Evolutionary conservation across 2,113 vertebrate species (phyloP), one percentile per base, ranked within the genome.

Genomic region (Piaya cayana): DNA sequence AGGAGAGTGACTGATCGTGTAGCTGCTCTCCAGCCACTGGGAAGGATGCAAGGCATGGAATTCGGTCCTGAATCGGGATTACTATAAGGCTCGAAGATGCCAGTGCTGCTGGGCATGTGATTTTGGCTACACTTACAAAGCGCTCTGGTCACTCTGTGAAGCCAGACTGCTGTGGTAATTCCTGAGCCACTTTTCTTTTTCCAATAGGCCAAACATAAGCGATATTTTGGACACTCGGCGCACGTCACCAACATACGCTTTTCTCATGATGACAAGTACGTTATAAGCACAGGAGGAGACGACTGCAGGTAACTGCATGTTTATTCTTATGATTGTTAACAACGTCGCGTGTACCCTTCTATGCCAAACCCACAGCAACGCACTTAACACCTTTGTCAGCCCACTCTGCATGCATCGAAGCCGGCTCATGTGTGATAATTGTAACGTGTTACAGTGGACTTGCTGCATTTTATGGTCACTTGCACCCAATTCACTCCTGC

Each of bases 231-330:
- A 26, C 99, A 99, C 96, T 99, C 99, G 0, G 99, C 99, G 23
- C 99, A 99, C 0, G 99, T 99, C 96, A 99, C 99, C 60, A 99
- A 99, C 97, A 98, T 99, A 30, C 98, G 99, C 39, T 99, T 99
- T 97, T 99, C 99, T 75, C 98, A 98, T 0, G 99, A 99, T 0
- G 99, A 99, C 96, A 99, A 99, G 83, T 99, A 98, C 0, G 98
- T 99, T 47, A 97, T 99, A 89, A 99, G 99, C 69, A 98, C 99
- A 5, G 99, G 99, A 76, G 99, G 99, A 72, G 98, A 99, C 0
- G 99, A 99, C 97, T 99, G 99, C 98, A 99, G 99, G 99, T 99
- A 98, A 98, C 18, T 4, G 5, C 50, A 30, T 9, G 3, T 8
- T 56, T 69, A 18, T 27, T 37, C 37, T 15, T 25, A 14, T 8